A percentile compares a stretch with the other conserved stretches of the same genome.
phyloP scores from a whole-genome alignment of 2,113 vertebrate species.

The Scomber japonicus region DNA sequence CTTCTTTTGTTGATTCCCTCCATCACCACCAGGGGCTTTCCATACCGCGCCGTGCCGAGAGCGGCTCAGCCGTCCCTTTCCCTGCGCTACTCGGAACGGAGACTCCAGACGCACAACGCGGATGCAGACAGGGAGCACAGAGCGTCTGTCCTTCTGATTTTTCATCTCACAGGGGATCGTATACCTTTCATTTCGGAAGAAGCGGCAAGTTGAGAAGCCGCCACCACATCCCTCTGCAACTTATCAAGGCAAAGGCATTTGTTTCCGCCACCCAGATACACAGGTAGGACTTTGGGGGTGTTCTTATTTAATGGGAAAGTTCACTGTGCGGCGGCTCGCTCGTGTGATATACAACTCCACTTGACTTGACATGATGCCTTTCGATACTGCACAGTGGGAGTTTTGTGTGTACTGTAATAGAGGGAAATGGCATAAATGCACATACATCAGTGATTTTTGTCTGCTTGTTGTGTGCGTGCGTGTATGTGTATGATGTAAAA shows the following conservation, averaged over 20 bases:
- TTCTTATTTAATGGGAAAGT: slow-evolving; percentile 67
- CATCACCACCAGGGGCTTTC: slow-evolving; percentile 84
- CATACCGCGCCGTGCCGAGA: slow-evolving; percentile 53
- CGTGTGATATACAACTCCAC: slow-evolving; percentile 5
- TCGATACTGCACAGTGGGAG: background rate
- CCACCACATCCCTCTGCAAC: slow-evolving; percentile 50
- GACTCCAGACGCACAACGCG: slow-evolving; percentile 72
- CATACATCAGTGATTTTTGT: background rate
- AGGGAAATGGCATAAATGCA: slow-evolving; percentile 8
- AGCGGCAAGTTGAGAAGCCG: slow-evolving; percentile 59
- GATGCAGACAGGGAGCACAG: slow-evolving; percentile 60
- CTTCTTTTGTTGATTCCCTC: slow-evolving; percentile 62
- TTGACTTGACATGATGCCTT: slow-evolving; percentile 1
- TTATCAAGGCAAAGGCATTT: slow-evolving; percentile 45
- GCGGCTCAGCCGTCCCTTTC: slow-evolving; percentile 41
- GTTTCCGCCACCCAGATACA: slow-evolving; percentile 10
- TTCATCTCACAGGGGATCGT: slow-evolving; percentile 69
- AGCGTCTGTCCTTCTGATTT: slow-evolving; percentile 47
- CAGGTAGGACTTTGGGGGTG: slow-evolving; percentile 73
- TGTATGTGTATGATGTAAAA: background rate
- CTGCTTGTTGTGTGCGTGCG: background rate
- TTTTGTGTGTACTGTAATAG: slow-evolving; percentile 1
- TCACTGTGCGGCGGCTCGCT: slow-evolving; percentile 31
- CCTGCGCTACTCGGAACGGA: slow-evolving; percentile 56
- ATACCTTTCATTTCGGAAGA: slow-evolving; percentile 58